These are phyloP conservation scores for Ceyx melanurus DNA, from an alignment of 2,113 vertebrate species.

Conservation along the genomic window DNA sequence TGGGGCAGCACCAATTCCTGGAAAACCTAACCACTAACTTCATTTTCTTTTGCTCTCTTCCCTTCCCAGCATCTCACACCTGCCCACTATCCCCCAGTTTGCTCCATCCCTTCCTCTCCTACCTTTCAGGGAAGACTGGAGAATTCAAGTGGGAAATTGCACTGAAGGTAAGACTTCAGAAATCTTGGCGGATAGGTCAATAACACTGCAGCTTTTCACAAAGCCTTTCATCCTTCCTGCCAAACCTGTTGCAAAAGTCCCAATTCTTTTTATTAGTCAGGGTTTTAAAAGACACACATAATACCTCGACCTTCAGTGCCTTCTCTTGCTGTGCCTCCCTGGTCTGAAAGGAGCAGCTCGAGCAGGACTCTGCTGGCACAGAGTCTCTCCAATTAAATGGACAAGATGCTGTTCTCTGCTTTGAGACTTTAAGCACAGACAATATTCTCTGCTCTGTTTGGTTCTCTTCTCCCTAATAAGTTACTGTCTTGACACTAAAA, in stretches of 20 bases:
- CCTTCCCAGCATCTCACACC: background rate
- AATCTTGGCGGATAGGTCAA: background rate
- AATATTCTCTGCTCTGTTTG: background rate
- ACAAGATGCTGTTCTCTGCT: background rate
- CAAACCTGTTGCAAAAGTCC: background rate
- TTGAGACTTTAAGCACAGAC: too few species aligned
- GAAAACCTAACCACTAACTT: background rate
- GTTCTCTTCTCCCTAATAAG: background rate
- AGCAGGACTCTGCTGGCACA: background rate
- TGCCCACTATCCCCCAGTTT: background rate
- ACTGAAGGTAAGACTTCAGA: background rate
- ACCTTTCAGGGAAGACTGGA: background rate
- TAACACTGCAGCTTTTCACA: background rate
- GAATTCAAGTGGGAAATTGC: background rate
- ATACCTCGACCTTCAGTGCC: background rate
- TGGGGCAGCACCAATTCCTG: accelerated
- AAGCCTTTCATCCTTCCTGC: background rate
- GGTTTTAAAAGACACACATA: background rate
- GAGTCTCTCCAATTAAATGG: background rate
- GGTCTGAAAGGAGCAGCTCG: background rate
- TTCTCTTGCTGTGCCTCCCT: background rate
- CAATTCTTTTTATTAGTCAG: background rate
- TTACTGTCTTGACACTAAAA: background rate
- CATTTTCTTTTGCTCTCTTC: background rate
- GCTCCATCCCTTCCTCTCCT: background rate